These are phyloP conservation scores for Acanthiza pusilla DNA, from an alignment of 2,797 vertebrate species.

Conservation along the genomic window DNA sequence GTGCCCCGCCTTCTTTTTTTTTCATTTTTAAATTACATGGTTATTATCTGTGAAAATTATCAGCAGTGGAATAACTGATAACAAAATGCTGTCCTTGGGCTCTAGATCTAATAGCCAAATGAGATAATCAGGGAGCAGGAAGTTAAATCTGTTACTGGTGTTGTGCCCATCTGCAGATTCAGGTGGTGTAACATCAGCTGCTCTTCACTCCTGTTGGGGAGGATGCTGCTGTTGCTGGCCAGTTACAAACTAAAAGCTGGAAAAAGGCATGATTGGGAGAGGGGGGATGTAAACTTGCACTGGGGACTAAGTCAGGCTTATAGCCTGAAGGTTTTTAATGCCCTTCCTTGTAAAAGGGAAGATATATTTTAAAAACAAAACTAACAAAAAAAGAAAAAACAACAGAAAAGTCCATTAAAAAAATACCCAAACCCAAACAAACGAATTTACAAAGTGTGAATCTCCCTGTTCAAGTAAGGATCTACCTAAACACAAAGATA, in stretches of 20 bases:
- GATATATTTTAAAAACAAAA: not conserved
- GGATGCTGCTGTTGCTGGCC: not conserved
- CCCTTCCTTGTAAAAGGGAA: not conserved
- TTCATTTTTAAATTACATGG: not conserved
- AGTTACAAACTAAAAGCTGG: not conserved
- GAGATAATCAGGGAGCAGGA: not conserved
- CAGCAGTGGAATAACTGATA: not conserved
- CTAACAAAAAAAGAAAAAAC: not conserved
- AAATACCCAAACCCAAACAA: not conserved
- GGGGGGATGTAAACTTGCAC: not conserved
- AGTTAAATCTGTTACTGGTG: not conserved
- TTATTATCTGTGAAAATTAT: slow-evolving; percentile 4
- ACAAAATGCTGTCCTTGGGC: not conserved
- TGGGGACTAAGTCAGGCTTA: not conserved
- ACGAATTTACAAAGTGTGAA: not conserved
- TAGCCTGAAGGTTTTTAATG: not conserved
- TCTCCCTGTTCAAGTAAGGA: not conserved
- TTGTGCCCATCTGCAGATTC: not conserved
- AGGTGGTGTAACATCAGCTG: not conserved
- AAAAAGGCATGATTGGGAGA: not conserved
- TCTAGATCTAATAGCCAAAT: not conserved
- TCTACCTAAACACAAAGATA: not conserved
- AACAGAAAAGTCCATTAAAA: not conserved
- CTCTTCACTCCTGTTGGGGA: fast-evolving
- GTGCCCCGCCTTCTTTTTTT: not conserved